These are phyloP conservation scores for Lonchura striata DNA, from an alignment of 2,113 vertebrate genomes.

Conservation along the genomic window DNA sequence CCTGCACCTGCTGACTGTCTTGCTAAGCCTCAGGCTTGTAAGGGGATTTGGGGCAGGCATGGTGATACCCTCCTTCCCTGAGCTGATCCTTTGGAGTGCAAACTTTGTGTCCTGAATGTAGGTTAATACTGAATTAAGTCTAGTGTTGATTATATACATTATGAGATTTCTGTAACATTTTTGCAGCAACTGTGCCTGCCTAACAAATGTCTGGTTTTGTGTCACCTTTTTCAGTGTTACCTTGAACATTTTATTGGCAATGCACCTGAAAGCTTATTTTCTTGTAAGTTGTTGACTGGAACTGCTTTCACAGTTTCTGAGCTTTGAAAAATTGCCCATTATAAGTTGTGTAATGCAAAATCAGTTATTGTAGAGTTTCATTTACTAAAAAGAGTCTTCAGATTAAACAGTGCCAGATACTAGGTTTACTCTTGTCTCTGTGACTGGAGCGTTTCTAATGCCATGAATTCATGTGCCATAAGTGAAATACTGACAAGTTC, in stretches of 20 bases:
- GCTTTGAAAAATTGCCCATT: background rate
- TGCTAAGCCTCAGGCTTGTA: background rate
- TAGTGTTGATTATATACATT: background rate
- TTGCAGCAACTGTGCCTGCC: background rate
- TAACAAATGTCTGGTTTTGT: background rate
- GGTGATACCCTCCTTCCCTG: background rate
- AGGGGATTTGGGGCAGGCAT: background rate
- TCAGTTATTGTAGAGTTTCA: background rate
- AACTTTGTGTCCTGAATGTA: background rate
- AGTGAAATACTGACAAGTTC: background rate
- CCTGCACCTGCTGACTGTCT: background rate
- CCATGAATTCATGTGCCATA: fast-evolving
- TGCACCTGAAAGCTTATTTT: background rate
- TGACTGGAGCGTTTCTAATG: background rate
- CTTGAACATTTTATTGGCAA: background rate
- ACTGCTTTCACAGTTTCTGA: background rate
- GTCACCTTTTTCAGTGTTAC: background rate
- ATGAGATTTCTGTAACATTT: background rate
- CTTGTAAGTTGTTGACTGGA: background rate
- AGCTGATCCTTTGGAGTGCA: background rate
- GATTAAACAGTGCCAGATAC: background rate
- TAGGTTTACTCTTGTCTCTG: background rate
- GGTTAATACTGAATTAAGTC: background rate
- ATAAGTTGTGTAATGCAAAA: background rate
- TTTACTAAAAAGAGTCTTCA: background rate